Percentiles rank a stretch among this genome's conserved stretches.
Evolutionary conservation across 2,797 vertebrate species (phyloP).

Genomic region (Esox lucius): DNA sequence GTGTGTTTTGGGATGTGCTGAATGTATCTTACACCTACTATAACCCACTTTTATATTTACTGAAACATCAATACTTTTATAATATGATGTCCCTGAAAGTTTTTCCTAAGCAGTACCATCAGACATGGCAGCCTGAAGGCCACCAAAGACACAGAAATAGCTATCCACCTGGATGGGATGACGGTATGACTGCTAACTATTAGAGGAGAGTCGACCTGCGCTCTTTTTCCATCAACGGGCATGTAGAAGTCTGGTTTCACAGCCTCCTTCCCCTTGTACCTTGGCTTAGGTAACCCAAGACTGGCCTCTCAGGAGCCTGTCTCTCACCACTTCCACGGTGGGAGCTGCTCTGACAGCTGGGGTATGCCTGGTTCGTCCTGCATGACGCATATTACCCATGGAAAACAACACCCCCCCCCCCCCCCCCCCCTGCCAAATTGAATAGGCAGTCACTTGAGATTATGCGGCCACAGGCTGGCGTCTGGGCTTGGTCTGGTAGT

Average conservation of each 20-base stretch:
- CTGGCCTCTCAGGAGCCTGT: slow-evolving; percentile 73
- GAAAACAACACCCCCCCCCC: not conserved
- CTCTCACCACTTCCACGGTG: slow-evolving; percentile 76
- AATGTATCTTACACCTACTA: not conserved
- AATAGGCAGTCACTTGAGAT: not conserved
- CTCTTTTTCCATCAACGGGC: slow-evolving; percentile 49
- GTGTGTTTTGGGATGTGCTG: slow-evolving; percentile 15
- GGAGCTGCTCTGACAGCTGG: slow-evolving; percentile 74
- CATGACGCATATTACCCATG: slow-evolving; percentile 59
- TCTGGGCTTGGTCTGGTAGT: slow-evolving; percentile 52
- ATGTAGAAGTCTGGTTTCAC: slow-evolving; percentile 53
- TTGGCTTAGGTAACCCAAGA: slow-evolving; percentile 81
- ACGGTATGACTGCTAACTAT: slow-evolving; percentile 69
- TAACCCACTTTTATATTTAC: slow-evolving; percentile 2
- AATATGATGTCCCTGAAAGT: slow-evolving; percentile 45
- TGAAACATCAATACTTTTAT: slow-evolving; percentile 30
- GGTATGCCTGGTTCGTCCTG: slow-evolving; percentile 73
- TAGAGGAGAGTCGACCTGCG: slow-evolving; percentile 47
- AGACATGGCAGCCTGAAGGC: slow-evolving; percentile 63
- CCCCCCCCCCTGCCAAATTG: too few relatives aligned
- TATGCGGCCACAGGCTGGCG: slow-evolving; percentile 17
- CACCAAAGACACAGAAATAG: slow-evolving; percentile 55
- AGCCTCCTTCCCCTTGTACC: slow-evolving; percentile 69
- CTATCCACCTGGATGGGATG: slow-evolving; percentile 64
- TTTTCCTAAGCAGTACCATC: slow-evolving; percentile 58